Evolutionary conservation across 2,113 vertebrate genomes (phyloP), one percentile per base, ranked within the genome.

Genomic region (Dromaius novaehollandiae): DNA sequence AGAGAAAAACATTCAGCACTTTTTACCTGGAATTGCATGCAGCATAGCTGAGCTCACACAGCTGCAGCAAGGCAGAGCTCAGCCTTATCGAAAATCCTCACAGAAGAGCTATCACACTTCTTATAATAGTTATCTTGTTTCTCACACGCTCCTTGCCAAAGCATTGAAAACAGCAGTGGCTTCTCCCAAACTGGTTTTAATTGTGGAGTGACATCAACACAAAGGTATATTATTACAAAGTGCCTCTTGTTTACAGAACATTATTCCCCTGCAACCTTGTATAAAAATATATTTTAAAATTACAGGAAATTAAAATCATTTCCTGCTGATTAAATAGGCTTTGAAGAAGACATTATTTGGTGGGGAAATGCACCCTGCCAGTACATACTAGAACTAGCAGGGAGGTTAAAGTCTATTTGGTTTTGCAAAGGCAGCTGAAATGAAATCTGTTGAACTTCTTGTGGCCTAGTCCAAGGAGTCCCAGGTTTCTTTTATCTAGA

Each of bases 161-260:
- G 74, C 40, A n/a, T 64, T 84, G 76, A n/a, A 75, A 89, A 51
- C 50, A 90, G 75, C 85, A 91, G 51, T 11, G 21, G 71, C 71
- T 91, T 80, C 82, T 86, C 82, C 70, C 61, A 73, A 90, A 76
- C 36, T 25, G 32, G 74, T 88, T 86, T 82, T 85, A 91, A 96
- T 92, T 95, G 88, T 55, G 91, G 60, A 12, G 40, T 20, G 1
- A 79, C 75, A 79, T 30, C 81, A 75, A 36, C 77, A 93, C 83
- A 66, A 69, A 93, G 40, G 83, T 76, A 40, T 25, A 5, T 64
- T 25, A 71, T 63, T 82, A 69, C 36, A 1, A 48, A 94, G 60
- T 26, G 36, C 15, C 30, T 89, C 77, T 75, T 36, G 28, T 77
- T 95, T 76, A 78, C 92, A 92, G 92, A 86, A 58, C 36, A 44